Conservation (phyloP, 2,888 invertebrate genomes). For the Drosophila austrosaltans region DNA sequence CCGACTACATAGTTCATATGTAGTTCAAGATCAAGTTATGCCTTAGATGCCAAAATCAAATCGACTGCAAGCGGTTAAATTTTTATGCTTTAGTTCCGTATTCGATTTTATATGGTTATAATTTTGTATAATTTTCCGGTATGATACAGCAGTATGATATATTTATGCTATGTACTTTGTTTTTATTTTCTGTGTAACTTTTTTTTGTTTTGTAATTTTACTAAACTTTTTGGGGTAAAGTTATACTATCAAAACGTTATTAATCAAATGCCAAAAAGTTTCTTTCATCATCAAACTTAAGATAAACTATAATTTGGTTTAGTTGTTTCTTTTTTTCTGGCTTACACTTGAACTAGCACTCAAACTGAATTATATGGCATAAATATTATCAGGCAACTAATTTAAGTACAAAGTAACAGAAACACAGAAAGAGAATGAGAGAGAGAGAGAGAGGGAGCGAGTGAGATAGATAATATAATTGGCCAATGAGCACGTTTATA, state of each 20-base stretch:
- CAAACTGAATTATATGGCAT: not conserved
- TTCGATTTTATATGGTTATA: too few relatives aligned
- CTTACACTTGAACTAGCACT: not conserved
- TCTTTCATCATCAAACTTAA: not conserved
- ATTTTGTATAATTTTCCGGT: too few relatives aligned
- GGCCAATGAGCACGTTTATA: slow-evolving; percentile 27
- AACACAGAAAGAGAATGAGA: not conserved
- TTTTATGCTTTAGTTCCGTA: too few relatives aligned
- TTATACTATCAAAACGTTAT: not conserved
- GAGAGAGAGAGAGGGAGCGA: not conserved
- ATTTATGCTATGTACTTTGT: too few relatives aligned
- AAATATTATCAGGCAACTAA: slow-evolving; percentile 12
- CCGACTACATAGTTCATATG: too few relatives aligned
- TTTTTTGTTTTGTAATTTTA: not conserved
- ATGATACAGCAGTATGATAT: too few relatives aligned
- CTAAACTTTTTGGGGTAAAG: not conserved
- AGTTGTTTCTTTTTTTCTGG: not conserved
- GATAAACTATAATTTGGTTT: slow-evolving; percentile 3
- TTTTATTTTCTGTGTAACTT: too few relatives aligned
- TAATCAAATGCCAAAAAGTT: not conserved
- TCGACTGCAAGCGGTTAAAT: too few relatives aligned
- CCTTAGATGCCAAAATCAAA: too few relatives aligned
- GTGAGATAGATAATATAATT: slow-evolving; percentile 29
- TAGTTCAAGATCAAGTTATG: too few relatives aligned
- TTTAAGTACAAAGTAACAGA: slow-evolving; percentile 5